Evolutionary conservation across 2,797 vertebrate species (phyloP), one percentile per base, ranked within the genome.

Genomic region (Trematomus bernacchii): DNA sequence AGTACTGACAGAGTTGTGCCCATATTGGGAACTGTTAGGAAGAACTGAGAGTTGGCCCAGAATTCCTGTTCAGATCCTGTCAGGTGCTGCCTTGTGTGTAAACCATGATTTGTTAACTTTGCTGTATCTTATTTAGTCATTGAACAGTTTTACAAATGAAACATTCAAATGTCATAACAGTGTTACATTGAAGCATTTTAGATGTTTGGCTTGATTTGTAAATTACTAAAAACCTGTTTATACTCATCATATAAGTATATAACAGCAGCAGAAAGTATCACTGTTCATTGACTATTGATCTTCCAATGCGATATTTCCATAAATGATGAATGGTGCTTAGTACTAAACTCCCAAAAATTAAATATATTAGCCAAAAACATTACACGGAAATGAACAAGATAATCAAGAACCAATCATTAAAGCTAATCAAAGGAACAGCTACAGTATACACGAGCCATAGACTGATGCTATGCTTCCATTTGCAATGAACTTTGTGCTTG

Each of bases 371-470:
- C 10, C 10, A 46, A 18, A 43, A 76, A 63, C 37, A 62, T 47
- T 54, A 69, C 21, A 64, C 7, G 48, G 63, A 8, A 53, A 30
- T 44, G 0, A 71, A 27, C 12, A 72, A 23, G 6, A 67, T 68
- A 40, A 67, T 44, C 18, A 40, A 69, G 59, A 76, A 55, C 10
- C 23, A 54, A 43, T 66, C 2, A 68, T 68, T 52, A 66, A 47
- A 55, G 57, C 42, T 40, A 64, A 71, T 3, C 5, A 63, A 68
- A 50, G 23, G 43, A 44, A 21, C 21, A 18, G 55, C 15, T 23
- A n/a, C n/a, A n/a, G n/a, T n/a, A 50, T 21, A 37, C 42, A 67
- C 76, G 83, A 89, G 79, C 69, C 80, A 82, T 70, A 62, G 33
- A 15, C 42, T 53, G 1, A 74, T 74, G 52, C 46, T 66, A 64